These are phyloP conservation scores for Ginglymostoma cirratum DNA, from an alignment of 2,113 vertebrate species.

Conservation along the genomic window DNA sequence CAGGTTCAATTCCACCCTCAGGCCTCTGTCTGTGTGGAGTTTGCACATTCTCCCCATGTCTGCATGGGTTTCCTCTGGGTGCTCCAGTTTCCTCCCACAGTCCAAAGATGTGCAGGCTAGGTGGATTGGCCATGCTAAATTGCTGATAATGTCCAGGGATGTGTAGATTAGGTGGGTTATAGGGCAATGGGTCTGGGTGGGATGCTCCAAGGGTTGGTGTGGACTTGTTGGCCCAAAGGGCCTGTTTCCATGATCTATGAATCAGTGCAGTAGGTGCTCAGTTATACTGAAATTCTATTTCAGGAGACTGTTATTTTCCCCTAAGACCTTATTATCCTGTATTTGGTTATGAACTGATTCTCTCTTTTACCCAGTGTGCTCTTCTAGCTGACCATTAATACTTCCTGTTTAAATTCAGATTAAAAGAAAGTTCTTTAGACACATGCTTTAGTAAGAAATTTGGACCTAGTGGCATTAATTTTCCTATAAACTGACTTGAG, in stretches of 20 bases:
- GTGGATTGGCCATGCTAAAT: too few relatives aligned
- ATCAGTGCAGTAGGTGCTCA: neutral
- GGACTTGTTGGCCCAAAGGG: neutral
- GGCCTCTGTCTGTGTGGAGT: too few relatives aligned
- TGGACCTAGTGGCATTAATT: neutral
- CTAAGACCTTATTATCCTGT: neutral
- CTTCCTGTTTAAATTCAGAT: neutral
- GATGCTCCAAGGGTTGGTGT: too few relatives aligned
- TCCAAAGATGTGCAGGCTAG: too few relatives aligned
- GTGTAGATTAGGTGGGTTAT: too few relatives aligned
- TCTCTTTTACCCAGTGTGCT: neutral
- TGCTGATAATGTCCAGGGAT: too few relatives aligned
- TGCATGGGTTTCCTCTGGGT: too few relatives aligned
- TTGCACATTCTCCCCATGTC: too few relatives aligned
- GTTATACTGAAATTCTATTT: neutral
- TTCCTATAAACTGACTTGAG: neutral
- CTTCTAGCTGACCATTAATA: neutral
- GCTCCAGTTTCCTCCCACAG: too few relatives aligned
- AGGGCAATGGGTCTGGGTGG: too few relatives aligned
- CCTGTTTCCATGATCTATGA: neutral
- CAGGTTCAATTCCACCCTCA: too few relatives aligned
- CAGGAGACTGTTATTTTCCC: neutral
- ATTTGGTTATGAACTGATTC: neutral
- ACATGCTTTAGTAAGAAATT: neutral
- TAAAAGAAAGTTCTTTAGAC: neutral